Conservation (phyloP, 2,797 vertebrate species). For the Atherinosoma microstoma region DNA sequence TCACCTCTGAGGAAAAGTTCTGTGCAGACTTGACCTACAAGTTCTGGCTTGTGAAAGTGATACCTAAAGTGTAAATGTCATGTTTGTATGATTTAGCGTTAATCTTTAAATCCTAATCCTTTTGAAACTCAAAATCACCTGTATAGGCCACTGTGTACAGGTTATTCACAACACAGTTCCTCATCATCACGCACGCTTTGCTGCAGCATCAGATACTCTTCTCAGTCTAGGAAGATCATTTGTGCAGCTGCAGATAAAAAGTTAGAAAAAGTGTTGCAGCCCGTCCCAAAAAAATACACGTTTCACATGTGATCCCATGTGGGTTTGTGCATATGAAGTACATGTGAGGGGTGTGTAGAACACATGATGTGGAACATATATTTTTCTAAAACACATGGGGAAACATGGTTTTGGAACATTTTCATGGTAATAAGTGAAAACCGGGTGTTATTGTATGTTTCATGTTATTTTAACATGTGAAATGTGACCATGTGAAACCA, state of each 20-base stretch:
- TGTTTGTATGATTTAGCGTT: slow-evolving; percentile 3
- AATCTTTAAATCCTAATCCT: slow-evolving; percentile 5
- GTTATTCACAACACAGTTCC: neutral
- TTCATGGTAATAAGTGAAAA: no score
- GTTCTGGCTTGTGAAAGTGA: slow-evolving; percentile 30
- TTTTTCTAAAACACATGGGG: no score
- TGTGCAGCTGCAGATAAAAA: neutral
- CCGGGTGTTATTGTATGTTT: no score
- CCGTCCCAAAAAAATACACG: no score
- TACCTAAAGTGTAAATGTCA: slow-evolving; percentile 16
- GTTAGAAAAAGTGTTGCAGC: neutral
- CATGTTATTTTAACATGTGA: no score
- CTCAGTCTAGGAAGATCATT: neutral
- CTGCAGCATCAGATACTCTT: neutral
- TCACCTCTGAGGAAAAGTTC: slow-evolving; percentile 46
- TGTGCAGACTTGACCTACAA: slow-evolving; percentile 41
- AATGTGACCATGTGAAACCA: no score
- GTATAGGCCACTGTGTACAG: neutral
- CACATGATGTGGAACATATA: no score
- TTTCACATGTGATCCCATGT: no score
- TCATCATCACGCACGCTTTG: neutral
- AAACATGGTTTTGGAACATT: no score
- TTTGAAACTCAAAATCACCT: slow-evolving; percentile 5
- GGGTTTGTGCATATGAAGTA: no score
- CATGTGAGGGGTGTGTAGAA: no score